Base-by-base conservation (phyloP, 2,888 invertebrate species). In the Melanostoma mellinum region DNA sequence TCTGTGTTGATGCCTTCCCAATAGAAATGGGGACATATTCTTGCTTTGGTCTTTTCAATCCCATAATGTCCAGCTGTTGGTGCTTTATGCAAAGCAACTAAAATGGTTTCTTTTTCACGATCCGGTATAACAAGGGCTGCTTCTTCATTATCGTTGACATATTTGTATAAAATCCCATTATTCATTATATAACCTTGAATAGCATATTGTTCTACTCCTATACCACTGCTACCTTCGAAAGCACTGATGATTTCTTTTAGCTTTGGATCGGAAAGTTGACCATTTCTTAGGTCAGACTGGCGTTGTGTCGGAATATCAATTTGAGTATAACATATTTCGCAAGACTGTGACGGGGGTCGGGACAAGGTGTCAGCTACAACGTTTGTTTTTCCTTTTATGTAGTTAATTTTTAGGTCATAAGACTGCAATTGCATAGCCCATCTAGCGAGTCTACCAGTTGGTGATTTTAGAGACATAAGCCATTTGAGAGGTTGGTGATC, bases 361-460 rank as follows among this genome's bases (percentile, higher is more conserved):
- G 85, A 82, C 9, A 78, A 46, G 2, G 20, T 71, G 8, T 81
- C 81, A 2, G 86, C 84, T 3, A 90, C 78, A 8, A 86, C 85
- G 79, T 91, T 90, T 6, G 80, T 74, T 42, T 86, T 88, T 2
- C 92, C 92, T 0, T 89, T 89, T 1, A 87, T 86, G 74, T 92
- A 91, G 5, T 87, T 82, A 3, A 92, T 87, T 0, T 87, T 85
- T 3, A 92, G 76, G 40, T 91, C 87, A 76, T 88, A 92, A 2
- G 87, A 79, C 81, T 91, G 90, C 1, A 92, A 73, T 8, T 86
- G 76, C 6, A 92, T 53, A 0, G 90, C 89, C 92, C 92, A 92
- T 46, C 92, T 81, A 0, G 89, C 90, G 0, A 93, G 80, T 40
- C 92, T 76, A 8, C 91, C 91, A n/a, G 88, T 87, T 0, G 90